Conservation (phyloP, 2,797 vertebrate genomes). For the Echiichthys vipera region DNA sequence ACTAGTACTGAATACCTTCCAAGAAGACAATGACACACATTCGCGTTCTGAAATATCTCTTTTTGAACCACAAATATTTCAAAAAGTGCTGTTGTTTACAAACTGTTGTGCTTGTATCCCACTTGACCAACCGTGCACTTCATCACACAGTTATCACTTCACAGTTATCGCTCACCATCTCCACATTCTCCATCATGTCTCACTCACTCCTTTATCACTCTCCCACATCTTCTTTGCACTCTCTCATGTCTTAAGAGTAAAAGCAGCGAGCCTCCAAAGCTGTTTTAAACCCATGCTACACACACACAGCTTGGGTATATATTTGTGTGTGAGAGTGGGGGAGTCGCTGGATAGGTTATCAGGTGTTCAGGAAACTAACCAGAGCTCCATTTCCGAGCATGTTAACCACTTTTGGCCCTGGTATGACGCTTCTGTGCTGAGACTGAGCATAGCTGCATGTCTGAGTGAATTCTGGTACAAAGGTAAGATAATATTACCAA, state of each 20-base stretch:
- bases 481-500: background rate
- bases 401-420: constrained; percentile 12
- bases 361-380: constrained; percentile 70
- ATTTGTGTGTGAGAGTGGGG: background rate
- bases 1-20: too few species aligned
- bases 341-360: constrained; percentile 53
- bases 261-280: constrained; percentile 29
- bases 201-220: constrained; percentile 19
- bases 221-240: constrained; percentile 26
- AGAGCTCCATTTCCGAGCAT: constrained; percentile 55
- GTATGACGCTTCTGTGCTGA: constrained; percentile 21
- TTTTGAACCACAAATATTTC: background rate
- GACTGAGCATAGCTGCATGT: constrained; percentile 27
- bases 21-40: background rate
- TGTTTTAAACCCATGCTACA: constrained; percentile 7
- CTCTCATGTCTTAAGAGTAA: constrained; percentile 15
- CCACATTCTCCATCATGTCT: constrained; percentile 12
- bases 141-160: constrained; percentile 7
- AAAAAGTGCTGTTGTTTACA: background rate
- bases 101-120: too few species aligned
- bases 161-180: constrained; percentile 16
- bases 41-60: background rate
- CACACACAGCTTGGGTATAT: background rate
- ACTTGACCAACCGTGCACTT: background rate
- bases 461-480: background rate